Evolutionary conservation across 2,113 vertebrate species (phyloP).

Genomic region (Cyphomyrus discorhynchus): DNA sequence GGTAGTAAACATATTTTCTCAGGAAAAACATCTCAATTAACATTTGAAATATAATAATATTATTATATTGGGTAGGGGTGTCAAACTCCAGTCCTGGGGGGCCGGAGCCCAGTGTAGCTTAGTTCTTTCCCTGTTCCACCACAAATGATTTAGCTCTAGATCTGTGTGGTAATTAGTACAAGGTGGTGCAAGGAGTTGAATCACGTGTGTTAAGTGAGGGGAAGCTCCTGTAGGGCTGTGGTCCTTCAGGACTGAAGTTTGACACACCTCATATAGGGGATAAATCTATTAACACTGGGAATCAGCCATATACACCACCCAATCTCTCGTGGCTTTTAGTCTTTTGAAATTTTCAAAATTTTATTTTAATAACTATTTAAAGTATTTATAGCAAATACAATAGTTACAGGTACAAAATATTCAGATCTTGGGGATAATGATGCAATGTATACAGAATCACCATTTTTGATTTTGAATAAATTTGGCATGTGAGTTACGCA

Average conservation of each 20-base stretch:
- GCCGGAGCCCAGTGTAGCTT: too few species aligned
- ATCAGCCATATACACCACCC: neutral
- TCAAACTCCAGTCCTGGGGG: neutral
- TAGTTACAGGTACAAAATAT: neutral
- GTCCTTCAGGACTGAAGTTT: neutral
- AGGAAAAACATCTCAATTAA: neutral
- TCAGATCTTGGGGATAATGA: neutral
- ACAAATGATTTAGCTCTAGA: too few species aligned
- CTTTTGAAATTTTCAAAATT: neutral
- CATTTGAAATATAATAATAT: neutral
- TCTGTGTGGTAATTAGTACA: too few species aligned
- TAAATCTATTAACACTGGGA: neutral
- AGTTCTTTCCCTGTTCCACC: too few species aligned
- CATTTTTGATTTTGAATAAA: neutral
- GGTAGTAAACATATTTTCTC: neutral
- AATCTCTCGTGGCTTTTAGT: neutral
- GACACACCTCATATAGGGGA: neutral
- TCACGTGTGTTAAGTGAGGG: too few species aligned
- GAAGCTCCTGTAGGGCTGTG: neutral
- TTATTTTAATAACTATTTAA: neutral
- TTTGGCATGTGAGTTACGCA: neutral
- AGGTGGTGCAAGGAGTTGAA: too few species aligned
- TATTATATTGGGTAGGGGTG: neutral
- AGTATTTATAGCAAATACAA: neutral
- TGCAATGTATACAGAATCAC: neutral